These are phyloP conservation scores for Lobophora halterata DNA, from an alignment of 2,888 invertebrate species.

Conservation along the genomic window DNA sequence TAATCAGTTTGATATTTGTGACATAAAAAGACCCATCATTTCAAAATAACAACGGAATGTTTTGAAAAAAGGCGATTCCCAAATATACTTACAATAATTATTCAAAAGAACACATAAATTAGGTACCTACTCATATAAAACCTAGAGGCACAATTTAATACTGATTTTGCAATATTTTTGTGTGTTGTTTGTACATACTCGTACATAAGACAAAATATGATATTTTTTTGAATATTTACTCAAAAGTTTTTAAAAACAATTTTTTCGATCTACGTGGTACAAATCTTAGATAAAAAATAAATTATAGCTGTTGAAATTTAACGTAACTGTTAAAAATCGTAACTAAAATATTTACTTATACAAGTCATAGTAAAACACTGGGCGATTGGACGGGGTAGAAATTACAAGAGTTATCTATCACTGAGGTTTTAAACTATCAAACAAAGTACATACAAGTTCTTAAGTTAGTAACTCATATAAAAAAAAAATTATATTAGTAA, in stretches of 20 bases:
- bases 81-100: slow-evolving; percentile 11
- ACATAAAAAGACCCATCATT: slow-evolving; percentile 4
- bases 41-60: slow-evolving; percentile 8
- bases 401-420: slow-evolving; percentile 29
- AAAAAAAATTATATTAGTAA: slow-evolving; percentile 15
- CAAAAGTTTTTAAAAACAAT: too few relatives aligned
- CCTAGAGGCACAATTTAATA: slow-evolving; percentile 40
- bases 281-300: too few relatives aligned
- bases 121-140: slow-evolving; percentile 43
- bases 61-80: background rate
- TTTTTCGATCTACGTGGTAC: too few relatives aligned
- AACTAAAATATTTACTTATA: too few relatives aligned
- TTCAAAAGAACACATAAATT: slow-evolving; percentile 21
- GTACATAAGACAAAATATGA: too few relatives aligned
- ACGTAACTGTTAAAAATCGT: too few relatives aligned
- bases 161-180: too few relatives aligned
- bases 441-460: slow-evolving; percentile 13
- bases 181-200: too few relatives aligned
- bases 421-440: slow-evolving; percentile 17
- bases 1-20: slow-evolving; percentile 21
- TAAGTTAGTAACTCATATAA: slow-evolving; percentile 18
- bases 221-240: too few relatives aligned
- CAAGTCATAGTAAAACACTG: slow-evolving; percentile 26
- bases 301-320: too few relatives aligned
- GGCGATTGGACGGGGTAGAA: slow-evolving; percentile 42